These are phyloP conservation scores for Hypomesus transpacificus DNA, from an alignment of 2,113 vertebrate species.

Conservation along the genomic window DNA sequence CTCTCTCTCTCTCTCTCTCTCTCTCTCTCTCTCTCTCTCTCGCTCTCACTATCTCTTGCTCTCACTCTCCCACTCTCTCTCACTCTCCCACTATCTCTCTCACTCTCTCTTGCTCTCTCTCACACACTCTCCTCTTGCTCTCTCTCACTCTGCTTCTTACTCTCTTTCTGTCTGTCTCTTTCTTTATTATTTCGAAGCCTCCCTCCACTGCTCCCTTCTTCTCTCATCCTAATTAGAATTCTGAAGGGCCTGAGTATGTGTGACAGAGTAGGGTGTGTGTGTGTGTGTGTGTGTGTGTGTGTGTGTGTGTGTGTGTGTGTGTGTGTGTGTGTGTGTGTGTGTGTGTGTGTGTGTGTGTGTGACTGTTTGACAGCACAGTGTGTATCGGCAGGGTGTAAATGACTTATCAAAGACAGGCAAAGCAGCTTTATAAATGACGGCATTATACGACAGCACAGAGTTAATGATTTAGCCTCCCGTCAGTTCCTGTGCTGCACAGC, in stretches of 20 bases:
- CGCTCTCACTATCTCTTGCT: neutral
- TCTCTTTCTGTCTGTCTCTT: neutral
- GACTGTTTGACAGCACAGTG: neutral
- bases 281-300: slow-evolving; percentile 16
- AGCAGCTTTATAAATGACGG: slow-evolving; percentile 13
- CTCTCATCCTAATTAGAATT: slow-evolving; percentile 28
- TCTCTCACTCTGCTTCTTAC: neutral
- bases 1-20: neutral
- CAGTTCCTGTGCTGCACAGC: neutral
- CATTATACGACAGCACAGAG: neutral
- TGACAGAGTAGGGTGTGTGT: slow-evolving; percentile 24
- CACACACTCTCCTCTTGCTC: neutral
- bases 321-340: no score
- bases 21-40: neutral
- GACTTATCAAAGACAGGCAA: slow-evolving; percentile 18
- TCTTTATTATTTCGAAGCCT: neutral
- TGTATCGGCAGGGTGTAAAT: slow-evolving; percentile 23
- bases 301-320: no score
- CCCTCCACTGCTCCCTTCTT: slow-evolving; percentile 3
- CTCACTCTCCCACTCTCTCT: neutral
- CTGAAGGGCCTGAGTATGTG: slow-evolving; percentile 21
- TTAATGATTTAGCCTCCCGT: slow-evolving; percentile 17
- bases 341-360: no score
- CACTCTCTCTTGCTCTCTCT: neutral
- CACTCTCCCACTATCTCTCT: neutral